Base-by-base conservation (phyloP, 1,140 invertebrate species). In the Dysdera silvatica region DNA sequence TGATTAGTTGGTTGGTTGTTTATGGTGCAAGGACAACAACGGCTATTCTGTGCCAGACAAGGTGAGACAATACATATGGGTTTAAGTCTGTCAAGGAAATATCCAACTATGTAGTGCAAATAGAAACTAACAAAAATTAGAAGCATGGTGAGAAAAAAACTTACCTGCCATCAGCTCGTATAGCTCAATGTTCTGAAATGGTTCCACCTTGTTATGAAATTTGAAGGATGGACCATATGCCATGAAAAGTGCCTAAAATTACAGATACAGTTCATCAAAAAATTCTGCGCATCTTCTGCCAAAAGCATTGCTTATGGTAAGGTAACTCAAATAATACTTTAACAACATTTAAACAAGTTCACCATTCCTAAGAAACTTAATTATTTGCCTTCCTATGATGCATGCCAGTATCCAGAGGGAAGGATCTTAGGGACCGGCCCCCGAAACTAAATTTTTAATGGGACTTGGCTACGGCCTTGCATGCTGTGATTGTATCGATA, bases 141-240 rank as follows among this genome's bases (percentile, higher is more conserved):
- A 7, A 37, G 24, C 16, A 33, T 37, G 12, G 18, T 16, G 6
- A 28, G 4, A 26, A 55, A 8, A 7, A 29, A n/a, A 40, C 29
- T 32, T 54, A 65, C 63, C 63, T n/a, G 56, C 20, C 35, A 65
- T 45, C 26, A 65, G 26, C 49, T 65, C 63, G 33, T 65, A 65
- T 5, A 65, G 28, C 26, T 65, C 63, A 12, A 55, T 53, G 28
- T 65, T 65, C 12, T 60, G 47, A 37, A 65, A 65, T 4, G 63
- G 63, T 35, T 23, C 49, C 0, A 23, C 29, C 2, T 18, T 40
- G 6, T 32, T 16, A 26, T 55, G 55, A 5, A 2, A 24, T 26
- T 65, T 65, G 16, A 65, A 53, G 4, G 63, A 54, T 48, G 57
- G 63, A 3, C 63, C 63, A 24, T 55, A 33, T 18, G 63, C 63